Conservation (phyloP, 1,140 invertebrate species). For the Drosophila eugracilis region DNA sequence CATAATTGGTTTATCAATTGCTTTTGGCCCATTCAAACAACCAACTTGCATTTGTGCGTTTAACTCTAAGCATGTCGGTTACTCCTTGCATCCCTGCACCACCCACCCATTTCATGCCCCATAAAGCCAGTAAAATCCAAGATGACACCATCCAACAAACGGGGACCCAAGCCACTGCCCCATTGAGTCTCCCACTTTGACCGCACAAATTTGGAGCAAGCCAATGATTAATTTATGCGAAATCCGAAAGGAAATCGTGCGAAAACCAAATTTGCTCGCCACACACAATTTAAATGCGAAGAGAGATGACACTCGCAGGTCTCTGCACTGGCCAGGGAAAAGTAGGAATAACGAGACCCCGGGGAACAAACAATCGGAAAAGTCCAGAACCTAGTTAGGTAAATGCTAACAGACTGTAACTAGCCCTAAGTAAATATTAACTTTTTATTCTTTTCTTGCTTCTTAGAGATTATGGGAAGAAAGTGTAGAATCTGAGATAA, state of each 20-base stretch:
- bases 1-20: constrained; percentile 74
- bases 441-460: background rate
- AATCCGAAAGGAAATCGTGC: constrained; percentile 72
- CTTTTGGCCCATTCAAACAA: constrained; percentile 33
- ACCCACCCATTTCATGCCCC: background rate
- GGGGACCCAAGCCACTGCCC: background rate
- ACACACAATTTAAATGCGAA: constrained; percentile 30
- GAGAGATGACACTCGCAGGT: constrained; percentile 7
- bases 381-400: background rate
- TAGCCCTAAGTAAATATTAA: background rate
- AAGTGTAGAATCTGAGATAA: no score
- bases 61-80: constrained; percentile 23
- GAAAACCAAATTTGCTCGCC: constrained; percentile 68
- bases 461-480: no score
- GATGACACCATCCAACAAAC: background rate
- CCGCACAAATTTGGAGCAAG: constrained; percentile 43
- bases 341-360: background rate
- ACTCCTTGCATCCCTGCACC: background rate
- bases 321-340: background rate
- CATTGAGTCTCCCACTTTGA: constrained; percentile 5
- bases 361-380: background rate
- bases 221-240: constrained; percentile 68
- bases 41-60: constrained; percentile 17
- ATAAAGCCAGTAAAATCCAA: constrained; percentile 2
- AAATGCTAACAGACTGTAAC: background rate